These are phyloP conservation scores for Huso huso DNA, from an alignment of 2,797 vertebrate species.

Conservation along the genomic window DNA sequence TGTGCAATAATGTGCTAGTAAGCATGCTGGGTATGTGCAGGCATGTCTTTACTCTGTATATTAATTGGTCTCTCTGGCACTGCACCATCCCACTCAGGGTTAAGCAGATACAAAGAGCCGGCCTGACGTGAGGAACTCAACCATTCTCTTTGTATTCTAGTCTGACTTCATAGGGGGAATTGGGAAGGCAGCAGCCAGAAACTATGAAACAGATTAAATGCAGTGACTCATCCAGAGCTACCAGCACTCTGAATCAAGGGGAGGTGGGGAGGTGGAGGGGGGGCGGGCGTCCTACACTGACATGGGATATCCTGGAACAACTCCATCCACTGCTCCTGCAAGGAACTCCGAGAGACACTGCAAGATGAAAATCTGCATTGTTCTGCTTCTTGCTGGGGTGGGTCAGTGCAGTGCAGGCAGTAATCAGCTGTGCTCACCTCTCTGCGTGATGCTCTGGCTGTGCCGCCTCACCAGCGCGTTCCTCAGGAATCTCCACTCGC, in stretches of 20 bases:
- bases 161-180: conserved; percentile 27
- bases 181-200: conserved; percentile 21
- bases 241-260: conserved; percentile 4
- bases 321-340: no score
- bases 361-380: no score
- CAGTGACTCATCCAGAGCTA: conserved; percentile 28
- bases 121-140: neutral
- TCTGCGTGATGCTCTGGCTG: conserved; percentile 78
- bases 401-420: no score
- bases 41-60: no score
- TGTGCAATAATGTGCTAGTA: no score
- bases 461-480: conserved; percentile 77
- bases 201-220: conserved; percentile 17
- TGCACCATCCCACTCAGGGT: neutral
- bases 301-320: no score
- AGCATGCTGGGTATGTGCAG: no score
- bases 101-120: neutral
- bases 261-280: neutral
- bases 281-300: no score
- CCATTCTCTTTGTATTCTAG: conserved; percentile 50
- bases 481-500: conserved; percentile 91
- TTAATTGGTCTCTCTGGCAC: no score
- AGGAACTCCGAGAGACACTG: no score
- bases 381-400: neutral
- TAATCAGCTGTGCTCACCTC: conserved; percentile 53